phyloP scores from a whole-genome alignment of 2,113 vertebrate species.

The Plecotus auritus region DNA sequence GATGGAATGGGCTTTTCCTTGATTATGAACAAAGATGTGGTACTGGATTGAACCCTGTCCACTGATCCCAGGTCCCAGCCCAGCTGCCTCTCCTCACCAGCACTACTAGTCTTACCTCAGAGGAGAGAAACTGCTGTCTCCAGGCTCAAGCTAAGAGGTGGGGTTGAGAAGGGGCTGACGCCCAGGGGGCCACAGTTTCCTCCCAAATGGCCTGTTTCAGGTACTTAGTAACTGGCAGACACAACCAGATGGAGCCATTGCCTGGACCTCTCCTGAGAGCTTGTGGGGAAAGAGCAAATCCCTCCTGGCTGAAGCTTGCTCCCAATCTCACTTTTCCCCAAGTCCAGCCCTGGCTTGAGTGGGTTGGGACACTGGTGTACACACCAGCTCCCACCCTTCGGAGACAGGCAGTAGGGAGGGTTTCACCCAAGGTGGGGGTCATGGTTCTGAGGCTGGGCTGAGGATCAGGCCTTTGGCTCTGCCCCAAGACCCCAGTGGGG shows the following conservation, averaged over 20 bases:
- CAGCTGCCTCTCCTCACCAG: not conserved
- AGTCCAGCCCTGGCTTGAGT: not conserved
- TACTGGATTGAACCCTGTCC: not conserved
- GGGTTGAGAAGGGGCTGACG: not conserved
- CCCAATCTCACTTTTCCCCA: not conserved
- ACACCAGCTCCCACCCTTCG: not conserved
- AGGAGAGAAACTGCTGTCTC: not conserved
- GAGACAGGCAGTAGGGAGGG: not conserved
- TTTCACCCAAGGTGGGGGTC: not conserved
- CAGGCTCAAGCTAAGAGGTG: not conserved
- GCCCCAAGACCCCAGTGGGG: not conserved
- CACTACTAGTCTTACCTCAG: not conserved
- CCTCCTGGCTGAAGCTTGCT: not conserved
- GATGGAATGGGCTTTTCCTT: not conserved
- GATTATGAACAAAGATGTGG: not conserved
- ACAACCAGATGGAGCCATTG: not conserved
- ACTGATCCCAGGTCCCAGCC: not conserved
- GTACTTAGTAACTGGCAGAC: not conserved
- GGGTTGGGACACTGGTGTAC: not conserved
- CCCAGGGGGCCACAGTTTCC: not conserved
- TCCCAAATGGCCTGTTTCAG: not conserved
- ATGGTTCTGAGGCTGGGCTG: not conserved
- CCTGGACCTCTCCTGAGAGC: not conserved
- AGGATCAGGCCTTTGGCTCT: not conserved
- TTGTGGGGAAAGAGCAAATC: not conserved